Evolutionary conservation across 2,888 invertebrate species (phyloP).

Genomic region (Clepsis dumicolana): DNA sequence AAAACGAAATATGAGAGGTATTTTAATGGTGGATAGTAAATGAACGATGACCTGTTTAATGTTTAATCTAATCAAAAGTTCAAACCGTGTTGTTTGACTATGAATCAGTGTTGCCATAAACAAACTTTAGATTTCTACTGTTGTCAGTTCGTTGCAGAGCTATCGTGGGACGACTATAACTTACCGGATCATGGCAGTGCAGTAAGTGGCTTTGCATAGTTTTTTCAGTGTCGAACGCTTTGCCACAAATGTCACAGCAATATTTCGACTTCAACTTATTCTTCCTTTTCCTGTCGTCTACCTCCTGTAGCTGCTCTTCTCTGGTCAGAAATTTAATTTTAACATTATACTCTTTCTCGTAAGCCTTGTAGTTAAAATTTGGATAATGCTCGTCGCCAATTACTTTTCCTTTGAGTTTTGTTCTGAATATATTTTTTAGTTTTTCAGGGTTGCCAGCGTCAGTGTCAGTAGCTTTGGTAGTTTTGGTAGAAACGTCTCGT

Average conservation of each 20-base stretch:
- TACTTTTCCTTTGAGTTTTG: no score
- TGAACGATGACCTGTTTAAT: no score
- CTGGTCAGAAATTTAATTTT: slow-evolving; percentile 1
- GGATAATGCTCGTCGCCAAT: slow-evolving; percentile 8
- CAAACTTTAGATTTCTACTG: no score
- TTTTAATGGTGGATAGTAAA: no score
- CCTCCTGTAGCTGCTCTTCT: slow-evolving; percentile 5
- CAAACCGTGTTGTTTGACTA: no score
- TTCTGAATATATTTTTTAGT: no score
- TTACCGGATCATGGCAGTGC: not conserved
- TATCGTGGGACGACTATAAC: not conserved
- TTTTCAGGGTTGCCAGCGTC: not conserved
- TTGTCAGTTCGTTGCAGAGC: no score
- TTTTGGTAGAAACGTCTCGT: not conserved
- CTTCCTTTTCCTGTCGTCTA: not conserved
- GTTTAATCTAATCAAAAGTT: no score
- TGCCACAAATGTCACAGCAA: slow-evolving; percentile 2
- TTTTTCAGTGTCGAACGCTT: not conserved
- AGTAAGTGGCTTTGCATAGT: not conserved
- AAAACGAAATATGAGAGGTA: no score
- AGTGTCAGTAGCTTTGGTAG: not conserved
- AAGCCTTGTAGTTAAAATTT: not conserved
- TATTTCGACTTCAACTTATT: not conserved
- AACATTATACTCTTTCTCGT: slow-evolving; percentile 5
- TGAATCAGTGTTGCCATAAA: no score